phyloP scores from a whole-genome alignment of 2,113 vertebrate genomes.

The Hyperoodon ampullatus region DNA sequence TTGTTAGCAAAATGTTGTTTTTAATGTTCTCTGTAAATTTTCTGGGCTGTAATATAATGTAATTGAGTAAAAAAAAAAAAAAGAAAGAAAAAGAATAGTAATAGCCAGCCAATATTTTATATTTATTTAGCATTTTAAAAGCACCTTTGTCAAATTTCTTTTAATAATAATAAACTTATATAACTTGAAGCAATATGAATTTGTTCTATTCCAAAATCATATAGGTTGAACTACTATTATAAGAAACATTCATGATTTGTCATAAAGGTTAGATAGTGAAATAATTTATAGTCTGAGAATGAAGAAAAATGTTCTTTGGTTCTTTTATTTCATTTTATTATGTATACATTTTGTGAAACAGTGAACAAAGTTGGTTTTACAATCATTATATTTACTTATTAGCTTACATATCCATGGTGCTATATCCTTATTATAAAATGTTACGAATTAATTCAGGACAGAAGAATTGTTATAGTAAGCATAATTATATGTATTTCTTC shows the following conservation, averaged over 20 bases:
- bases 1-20: constrained; percentile 70
- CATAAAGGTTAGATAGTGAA: constrained; percentile 29
- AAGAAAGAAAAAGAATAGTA: constrained; percentile 41
- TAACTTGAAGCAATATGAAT: constrained; percentile 78
- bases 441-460: constrained; percentile 28
- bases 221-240: constrained; percentile 50
- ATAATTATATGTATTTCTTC: constrained; percentile 1
- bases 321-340: constrained; percentile 24
- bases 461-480: constrained; percentile 34
- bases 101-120: constrained; percentile 71
- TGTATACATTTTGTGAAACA: not conserved
- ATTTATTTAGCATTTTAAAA: constrained; percentile 78
- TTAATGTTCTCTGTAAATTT: constrained; percentile 74
- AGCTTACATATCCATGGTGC: not conserved
- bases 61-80: constrained; percentile 66
- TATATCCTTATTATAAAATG: not conserved
- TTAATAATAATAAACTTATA: constrained; percentile 84
- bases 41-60: constrained; percentile 71
- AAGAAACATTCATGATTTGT: constrained; percentile 17
- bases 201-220: constrained; percentile 82
- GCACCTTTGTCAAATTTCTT: constrained; percentile 83
- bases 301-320: not conserved
- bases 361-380: not conserved
- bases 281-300: constrained; percentile 59
- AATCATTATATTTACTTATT: not conserved